Conservation (phyloP, 2,888 invertebrate species). For the Tetheella fluctuosa region DNA sequence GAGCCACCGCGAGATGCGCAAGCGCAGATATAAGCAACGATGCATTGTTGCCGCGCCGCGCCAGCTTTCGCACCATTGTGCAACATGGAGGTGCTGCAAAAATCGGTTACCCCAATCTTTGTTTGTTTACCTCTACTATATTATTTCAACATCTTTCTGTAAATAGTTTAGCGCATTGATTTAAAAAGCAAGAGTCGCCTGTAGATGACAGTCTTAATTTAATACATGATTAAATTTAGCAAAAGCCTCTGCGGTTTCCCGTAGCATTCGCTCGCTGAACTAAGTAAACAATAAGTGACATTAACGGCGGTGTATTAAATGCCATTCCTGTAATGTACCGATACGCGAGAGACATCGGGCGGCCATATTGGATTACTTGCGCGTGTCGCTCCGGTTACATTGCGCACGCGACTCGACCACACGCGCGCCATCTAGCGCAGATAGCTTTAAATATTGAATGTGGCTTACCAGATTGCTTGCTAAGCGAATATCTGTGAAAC, state of each 20-base stretch:
- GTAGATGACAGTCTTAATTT: background rate
- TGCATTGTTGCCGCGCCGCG: constrained; percentile 78
- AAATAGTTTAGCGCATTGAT: background rate
- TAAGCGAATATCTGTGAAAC: constrained; percentile 41
- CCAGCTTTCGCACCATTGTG: constrained; percentile 84
- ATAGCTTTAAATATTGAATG: constrained; percentile 56
- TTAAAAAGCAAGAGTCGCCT: background rate
- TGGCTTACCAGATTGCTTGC: constrained; percentile 51
- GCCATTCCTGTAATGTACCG: constrained; percentile 79
- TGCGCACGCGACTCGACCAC: constrained; percentile 83
- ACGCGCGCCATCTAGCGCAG: constrained; percentile 77
- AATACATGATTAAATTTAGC: constrained; percentile 7
- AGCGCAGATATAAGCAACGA: constrained; percentile 73
- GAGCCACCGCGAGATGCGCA: constrained; percentile 79
- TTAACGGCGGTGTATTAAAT: constrained; percentile 77
- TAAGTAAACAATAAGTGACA: constrained; percentile 81
- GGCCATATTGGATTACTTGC: constrained; percentile 82
- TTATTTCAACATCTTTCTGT: constrained; percentile 1
- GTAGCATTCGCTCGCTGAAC: constrained; percentile 60
- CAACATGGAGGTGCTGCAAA: constrained; percentile 61
- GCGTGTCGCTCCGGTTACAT: constrained; percentile 81
- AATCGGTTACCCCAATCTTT: constrained; percentile 73
- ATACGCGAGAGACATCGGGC: constrained; percentile 70
- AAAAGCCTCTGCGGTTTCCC: constrained; percentile 56
- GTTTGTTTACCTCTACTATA: constrained; percentile 70